Conservation (phyloP, 1,140 invertebrate genomes). For the Apolygus lucorum region DNA sequence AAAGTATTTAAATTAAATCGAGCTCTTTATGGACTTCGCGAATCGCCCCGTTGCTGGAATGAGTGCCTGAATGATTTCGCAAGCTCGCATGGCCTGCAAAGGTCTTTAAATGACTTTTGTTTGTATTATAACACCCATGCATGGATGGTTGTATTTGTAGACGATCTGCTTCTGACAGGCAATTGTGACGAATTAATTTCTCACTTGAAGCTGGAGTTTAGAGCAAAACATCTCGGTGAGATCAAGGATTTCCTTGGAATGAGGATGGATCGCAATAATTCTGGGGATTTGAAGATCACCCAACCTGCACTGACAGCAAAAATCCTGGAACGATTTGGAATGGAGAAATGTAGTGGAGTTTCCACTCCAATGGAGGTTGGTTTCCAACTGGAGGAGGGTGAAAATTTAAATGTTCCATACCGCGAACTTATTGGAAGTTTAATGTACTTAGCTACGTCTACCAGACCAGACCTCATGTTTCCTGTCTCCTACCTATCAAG, state of each 20-base stretch:
- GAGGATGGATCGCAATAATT: background rate
- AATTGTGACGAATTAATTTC: background rate
- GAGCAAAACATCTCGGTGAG: background rate
- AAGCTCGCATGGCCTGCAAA: background rate
- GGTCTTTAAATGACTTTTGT: background rate
- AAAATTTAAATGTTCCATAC: background rate
- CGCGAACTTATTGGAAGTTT: background rate
- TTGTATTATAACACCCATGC: background rate
- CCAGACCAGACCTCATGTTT: slow-evolving; percentile 13
- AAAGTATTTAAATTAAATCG: slow-evolving; percentile 6
- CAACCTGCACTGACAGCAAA: background rate
- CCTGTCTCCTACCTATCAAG: background rate
- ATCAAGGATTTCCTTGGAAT: background rate
- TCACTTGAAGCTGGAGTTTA: background rate
- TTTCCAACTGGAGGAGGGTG: background rate
- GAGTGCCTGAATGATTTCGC: background rate
- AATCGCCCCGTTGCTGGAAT: slow-evolving; percentile 16
- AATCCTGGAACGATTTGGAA: background rate
- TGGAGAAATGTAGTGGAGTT: background rate
- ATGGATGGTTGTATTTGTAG: background rate
- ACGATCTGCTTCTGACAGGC: background rate
- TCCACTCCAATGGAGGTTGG: background rate
- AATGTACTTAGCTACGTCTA: slow-evolving; percentile 2
- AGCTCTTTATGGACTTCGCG: background rate
- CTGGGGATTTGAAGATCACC: background rate